Conservation (phyloP, 2,797 vertebrate species). For the Eremophila alpestris region DNA sequence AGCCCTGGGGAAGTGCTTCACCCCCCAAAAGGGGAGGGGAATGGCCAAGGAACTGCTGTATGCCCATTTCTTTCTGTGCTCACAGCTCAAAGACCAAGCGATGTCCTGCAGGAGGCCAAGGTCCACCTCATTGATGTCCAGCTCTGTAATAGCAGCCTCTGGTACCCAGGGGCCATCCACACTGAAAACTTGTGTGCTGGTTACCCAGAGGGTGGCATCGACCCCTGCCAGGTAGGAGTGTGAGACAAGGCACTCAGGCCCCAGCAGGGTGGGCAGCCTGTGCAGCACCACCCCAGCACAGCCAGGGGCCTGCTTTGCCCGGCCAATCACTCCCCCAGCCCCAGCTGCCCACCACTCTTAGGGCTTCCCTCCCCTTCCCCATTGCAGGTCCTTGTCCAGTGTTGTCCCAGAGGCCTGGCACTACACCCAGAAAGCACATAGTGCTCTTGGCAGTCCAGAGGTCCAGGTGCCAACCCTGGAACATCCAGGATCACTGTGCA, state of each 20-base stretch:
- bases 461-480: background rate
- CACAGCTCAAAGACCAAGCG: background rate
- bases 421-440: background rate
- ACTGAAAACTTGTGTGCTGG: background rate
- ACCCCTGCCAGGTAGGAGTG: background rate
- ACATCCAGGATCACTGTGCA: background rate
- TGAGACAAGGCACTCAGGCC: too few species aligned
- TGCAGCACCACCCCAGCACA: too few species aligned
- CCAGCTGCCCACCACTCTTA: accelerated
- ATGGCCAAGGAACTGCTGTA: accelerated
- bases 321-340: background rate
- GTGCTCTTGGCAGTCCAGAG: background rate
- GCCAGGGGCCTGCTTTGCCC: accelerated
- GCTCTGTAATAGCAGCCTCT: background rate
- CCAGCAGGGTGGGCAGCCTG: accelerated
- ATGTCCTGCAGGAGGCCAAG: background rate
- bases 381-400: background rate
- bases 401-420: background rate
- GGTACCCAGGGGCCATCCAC: background rate
- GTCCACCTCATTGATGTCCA: background rate
- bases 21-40: accelerated
- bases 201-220: background rate
- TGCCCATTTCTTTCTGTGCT: background rate
- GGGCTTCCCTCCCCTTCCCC: background rate
- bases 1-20: background rate